Evolutionary conservation across 2,888 invertebrate genomes (phyloP).

Genomic region (Pandemis cinnamomeana): DNA sequence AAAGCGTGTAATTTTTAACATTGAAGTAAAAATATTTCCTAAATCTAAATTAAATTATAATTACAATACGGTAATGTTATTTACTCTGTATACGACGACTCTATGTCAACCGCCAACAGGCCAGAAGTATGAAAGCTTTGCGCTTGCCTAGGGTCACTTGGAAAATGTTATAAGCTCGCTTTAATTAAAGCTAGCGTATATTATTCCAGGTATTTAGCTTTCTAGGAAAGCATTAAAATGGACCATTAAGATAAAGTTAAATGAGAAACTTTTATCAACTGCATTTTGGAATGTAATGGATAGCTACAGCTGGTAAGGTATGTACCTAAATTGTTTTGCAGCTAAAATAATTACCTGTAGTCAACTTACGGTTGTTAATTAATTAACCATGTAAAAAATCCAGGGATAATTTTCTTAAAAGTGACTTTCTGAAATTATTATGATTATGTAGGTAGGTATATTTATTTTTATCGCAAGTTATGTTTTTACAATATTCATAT

Average conservation of each 20-base stretch:
- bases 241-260: constrained; percentile 37
- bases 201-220: constrained; percentile 17
- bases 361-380: no score
- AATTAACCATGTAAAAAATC: no score
- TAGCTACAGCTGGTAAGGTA: neutral
- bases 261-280: constrained; percentile 29
- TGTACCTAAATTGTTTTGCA: neutral
- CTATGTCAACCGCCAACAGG: constrained; percentile 53
- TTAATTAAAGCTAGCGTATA: constrained; percentile 27
- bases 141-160: constrained; percentile 62
- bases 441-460: no score
- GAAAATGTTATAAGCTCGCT: constrained; percentile 49
- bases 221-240: constrained; percentile 24
- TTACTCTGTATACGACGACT: constrained; percentile 29
- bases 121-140: constrained; percentile 69
- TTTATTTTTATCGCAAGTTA: no score
- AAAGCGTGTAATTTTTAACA: no score
- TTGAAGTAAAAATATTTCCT: no score
- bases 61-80: no score
- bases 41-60: no score
- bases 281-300: constrained; percentile 10
- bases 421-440: no score
- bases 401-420: no score
- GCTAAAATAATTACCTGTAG: neutral
- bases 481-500: no score